These are phyloP conservation scores for Andrena trimmerana DNA, from an alignment of 2,888 invertebrate species.

Conservation along the genomic window DNA sequence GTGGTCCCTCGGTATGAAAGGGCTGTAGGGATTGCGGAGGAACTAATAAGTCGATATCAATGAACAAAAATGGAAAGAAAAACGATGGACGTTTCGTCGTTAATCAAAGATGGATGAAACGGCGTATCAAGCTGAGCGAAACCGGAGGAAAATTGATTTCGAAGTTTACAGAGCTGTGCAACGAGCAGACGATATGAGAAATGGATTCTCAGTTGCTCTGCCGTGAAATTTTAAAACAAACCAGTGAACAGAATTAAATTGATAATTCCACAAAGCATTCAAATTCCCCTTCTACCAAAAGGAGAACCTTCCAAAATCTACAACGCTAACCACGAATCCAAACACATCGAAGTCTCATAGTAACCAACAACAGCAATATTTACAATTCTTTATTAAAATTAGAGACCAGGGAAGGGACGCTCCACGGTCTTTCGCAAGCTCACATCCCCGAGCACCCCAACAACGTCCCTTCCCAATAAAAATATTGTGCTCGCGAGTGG, in stretches of 20 bases:
- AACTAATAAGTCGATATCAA: not conserved
- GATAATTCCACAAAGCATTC: no score
- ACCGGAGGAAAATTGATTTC: slow-evolving; percentile 33
- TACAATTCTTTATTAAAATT: not conserved
- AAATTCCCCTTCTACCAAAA: no score
- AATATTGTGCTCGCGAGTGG: slow-evolving; percentile 2
- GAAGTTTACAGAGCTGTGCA: slow-evolving; percentile 5
- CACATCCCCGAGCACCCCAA: not conserved
- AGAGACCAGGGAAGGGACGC: not conserved
- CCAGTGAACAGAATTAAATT: no score
- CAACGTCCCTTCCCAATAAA: slow-evolving; percentile 1
- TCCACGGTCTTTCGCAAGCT: not conserved
- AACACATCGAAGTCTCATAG: no score
- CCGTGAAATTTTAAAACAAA: no score
- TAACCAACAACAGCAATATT: no score
- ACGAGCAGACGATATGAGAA: slow-evolving; percentile 5
- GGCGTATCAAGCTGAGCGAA: not conserved
- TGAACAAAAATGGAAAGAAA: slow-evolving; percentile 2
- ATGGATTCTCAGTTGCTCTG: slow-evolving; percentile 3
- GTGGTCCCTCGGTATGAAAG: not conserved
- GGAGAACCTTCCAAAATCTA: no score
- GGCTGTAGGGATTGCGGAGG: not conserved
- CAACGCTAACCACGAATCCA: no score
- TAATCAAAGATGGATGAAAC: slow-evolving; percentile 17
- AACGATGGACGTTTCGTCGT: slow-evolving; percentile 1